phyloP scores from a whole-genome alignment of 2,113 vertebrate genomes.

The Dipodomys merriami region DNA sequence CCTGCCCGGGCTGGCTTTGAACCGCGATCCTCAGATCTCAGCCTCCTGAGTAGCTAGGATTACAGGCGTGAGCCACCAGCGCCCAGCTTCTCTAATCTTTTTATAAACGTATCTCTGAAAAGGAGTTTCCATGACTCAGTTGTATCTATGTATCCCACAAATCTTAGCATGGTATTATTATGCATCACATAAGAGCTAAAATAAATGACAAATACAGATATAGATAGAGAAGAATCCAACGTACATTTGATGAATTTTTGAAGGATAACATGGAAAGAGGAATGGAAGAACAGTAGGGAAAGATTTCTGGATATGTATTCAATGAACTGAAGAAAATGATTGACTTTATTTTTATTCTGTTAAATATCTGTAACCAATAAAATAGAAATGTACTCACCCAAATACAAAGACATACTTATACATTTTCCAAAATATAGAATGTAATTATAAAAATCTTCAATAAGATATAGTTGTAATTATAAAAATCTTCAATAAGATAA shows the following conservation, averaged over 20 bases:
- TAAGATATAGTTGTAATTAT: not conserved
- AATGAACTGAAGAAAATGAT: constrained; percentile 7
- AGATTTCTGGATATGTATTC: not conserved
- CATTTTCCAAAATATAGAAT: constrained; percentile 19
- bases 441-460: not conserved
- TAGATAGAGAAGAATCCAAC: not conserved
- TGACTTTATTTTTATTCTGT: not conserved
- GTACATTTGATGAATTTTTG: not conserved
- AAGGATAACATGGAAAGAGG: not conserved
- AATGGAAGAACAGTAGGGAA: not conserved
- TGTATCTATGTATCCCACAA: not conserved
- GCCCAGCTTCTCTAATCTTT: not conserved
- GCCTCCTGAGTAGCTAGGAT: no score
- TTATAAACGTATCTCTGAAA: not conserved
- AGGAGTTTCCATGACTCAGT: not conserved
- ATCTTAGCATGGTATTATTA: not conserved
- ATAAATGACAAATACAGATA: constrained; percentile 3
- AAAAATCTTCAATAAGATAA: constrained; percentile 7
- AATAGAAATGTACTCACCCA: constrained; percentile 26
- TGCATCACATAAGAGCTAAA: not conserved
- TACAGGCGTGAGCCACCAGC: no score
- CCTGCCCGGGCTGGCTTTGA: no score
- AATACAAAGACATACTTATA: constrained; percentile 3
- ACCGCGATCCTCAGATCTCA: no score
- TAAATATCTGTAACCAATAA: constrained; percentile 36